Conservation (phyloP, 2,113 vertebrate species). For the Dunckerocampus dactyliophorus region DNA sequence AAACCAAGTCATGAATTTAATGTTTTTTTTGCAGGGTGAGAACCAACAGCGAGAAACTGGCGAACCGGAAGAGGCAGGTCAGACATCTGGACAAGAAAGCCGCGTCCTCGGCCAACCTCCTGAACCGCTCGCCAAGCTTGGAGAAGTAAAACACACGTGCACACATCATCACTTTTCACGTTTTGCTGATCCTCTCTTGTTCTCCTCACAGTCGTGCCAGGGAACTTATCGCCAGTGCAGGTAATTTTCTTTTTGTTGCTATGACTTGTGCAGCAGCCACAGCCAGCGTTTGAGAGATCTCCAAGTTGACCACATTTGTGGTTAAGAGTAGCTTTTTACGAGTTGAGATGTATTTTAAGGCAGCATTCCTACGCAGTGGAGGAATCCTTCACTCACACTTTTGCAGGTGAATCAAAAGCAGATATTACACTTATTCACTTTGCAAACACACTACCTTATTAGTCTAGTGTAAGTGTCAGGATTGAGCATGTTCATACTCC, state of each 20-base stretch:
- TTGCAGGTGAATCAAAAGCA: not conserved
- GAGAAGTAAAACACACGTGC: slow-evolving; percentile 73
- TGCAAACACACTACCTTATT: not conserved
- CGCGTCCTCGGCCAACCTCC: slow-evolving; percentile 79
- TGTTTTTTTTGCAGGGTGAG: slow-evolving; percentile 64
- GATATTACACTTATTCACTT: not conserved
- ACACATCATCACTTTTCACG: slow-evolving; percentile 25
- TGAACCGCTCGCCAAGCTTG: slow-evolving; percentile 76
- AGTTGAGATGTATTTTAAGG: slow-evolving; percentile 21
- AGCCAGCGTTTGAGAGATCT: slow-evolving; percentile 17
- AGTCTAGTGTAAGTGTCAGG: too few relatives aligned
- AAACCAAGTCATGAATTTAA: not conserved
- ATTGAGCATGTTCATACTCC: too few relatives aligned
- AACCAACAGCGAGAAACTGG: slow-evolving; percentile 79
- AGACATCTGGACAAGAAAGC: slow-evolving; percentile 83
- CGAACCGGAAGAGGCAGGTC: slow-evolving; percentile 64
- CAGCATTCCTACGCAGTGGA: slow-evolving; percentile 9
- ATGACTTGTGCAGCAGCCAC: not conserved
- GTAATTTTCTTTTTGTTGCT: slow-evolving; percentile 38
- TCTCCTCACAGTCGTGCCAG: slow-evolving; percentile 66
- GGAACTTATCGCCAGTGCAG: slow-evolving; percentile 67
- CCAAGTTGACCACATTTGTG: slow-evolving; percentile 24
- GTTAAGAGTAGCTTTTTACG: slow-evolving; percentile 39
- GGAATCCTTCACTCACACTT: not conserved
- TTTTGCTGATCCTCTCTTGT: slow-evolving; percentile 12